Base-by-base conservation (phyloP, 2,888 invertebrate genomes). In the Dryobota labecula region DNA sequence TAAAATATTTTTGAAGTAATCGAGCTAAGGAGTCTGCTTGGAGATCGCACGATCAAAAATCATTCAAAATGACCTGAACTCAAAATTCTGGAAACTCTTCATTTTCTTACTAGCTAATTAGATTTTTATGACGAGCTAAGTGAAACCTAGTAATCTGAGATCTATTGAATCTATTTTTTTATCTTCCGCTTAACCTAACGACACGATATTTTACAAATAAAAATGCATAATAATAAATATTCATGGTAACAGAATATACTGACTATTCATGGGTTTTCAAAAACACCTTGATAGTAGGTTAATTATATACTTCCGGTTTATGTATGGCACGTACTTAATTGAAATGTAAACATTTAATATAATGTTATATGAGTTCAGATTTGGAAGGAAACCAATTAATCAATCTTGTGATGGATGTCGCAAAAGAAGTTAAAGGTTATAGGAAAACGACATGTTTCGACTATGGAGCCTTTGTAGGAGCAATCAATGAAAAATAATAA, bases 261-360 rank as follows among this genome's bases (percentile, higher is more conserved):
- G 6, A 76, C 54, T 77, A 63, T 70, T 63, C n/a, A 64, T 56
- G 5, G 1, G 2, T 0, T 38, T 27, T 27, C 11, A 56, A 30
- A 60, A 53, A 15, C 57, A 30, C 11, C 8, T 49, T 13, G 18
- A 3, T 6, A 58, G 36, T 63, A 43, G 53, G 75, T 78, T 76
- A 71, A 77, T 53, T 33, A 20, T 30, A 45, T 41, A 15, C 30
- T 20, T 41, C 18, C 6, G 1, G n/a, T n/a, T 51, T 27, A 30
- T 30, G 6, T 36, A 45, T 18, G 13, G 13, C n/a, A 49, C 1
- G 33, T 7, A 24, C 13, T 45, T 30, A 8, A 33, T 61, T 57
- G 5, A 43, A 2, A 33, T 33, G 38, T 6, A 65, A 51, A 74
- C 2, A 51, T 58, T 51, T 36, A 6, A 11, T 36, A 2, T 13